phyloP scores from a whole-genome alignment of 2,888 invertebrate genomes.

The Chloroclystis v-ata region DNA sequence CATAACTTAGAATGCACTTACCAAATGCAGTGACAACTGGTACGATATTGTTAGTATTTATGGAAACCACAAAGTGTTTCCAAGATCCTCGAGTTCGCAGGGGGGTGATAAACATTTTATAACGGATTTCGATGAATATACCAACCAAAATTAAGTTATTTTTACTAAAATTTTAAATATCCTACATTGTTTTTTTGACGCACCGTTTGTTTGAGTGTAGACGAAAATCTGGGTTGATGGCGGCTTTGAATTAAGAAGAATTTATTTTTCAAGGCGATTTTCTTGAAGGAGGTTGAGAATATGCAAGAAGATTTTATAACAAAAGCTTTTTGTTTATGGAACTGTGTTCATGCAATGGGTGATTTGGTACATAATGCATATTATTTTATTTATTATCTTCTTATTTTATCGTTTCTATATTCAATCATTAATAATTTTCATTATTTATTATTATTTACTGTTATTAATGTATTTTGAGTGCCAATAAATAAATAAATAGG shows the following conservation, averaged over 20 bases:
- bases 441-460: too few species aligned
- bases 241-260: slow-evolving; percentile 36
- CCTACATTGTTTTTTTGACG: slow-evolving; percentile 51
- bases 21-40: slow-evolving; percentile 32
- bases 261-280: too few species aligned
- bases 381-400: too few species aligned
- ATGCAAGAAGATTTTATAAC: too few species aligned
- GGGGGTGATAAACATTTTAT: slow-evolving; percentile 45
- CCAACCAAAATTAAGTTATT: slow-evolving; percentile 24
- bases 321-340: too few species aligned
- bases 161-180: slow-evolving; percentile 35
- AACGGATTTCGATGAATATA: not conserved
- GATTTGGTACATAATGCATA: too few species aligned
- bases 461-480: too few species aligned
- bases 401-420: too few species aligned
- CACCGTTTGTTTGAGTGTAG: slow-evolving; percentile 29
- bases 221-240: slow-evolving; percentile 35
- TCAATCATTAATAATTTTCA: too few species aligned
- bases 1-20: slow-evolving; percentile 28
- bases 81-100: slow-evolving; percentile 39
- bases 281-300: too few species aligned
- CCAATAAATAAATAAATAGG: too few species aligned
- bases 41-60: slow-evolving; percentile 33
- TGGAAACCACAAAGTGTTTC: slow-evolving; percentile 37
- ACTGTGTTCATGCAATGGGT: too few species aligned